These are phyloP conservation scores for Drosophila tsacasi DNA, from an alignment of 1,140 invertebrate genomes.

Conservation along the genomic window DNA sequence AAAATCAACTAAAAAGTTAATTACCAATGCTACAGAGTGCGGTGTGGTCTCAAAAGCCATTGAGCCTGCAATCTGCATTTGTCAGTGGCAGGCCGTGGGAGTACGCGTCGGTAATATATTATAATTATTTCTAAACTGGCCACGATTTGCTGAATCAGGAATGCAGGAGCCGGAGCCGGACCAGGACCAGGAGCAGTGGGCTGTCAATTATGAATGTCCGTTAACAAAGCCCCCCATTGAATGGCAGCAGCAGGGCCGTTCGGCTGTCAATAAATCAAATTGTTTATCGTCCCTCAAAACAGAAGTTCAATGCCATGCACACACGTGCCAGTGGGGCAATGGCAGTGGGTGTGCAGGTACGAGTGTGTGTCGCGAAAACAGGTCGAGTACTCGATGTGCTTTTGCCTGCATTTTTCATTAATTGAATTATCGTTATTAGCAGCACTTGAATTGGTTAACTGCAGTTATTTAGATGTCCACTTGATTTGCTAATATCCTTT, in stretches of 20 bases:
- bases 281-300: constrained; percentile 60
- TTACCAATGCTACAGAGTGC: constrained; percentile 36
- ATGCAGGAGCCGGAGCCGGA: not conserved
- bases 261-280: constrained; percentile 66
- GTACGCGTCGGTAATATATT: constrained; percentile 38
- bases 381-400: constrained; percentile 12
- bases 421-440: constrained; percentile 57
- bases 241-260: constrained; percentile 48
- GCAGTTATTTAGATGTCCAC: constrained; percentile 2
- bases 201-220: constrained; percentile 53
- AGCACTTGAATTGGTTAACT: constrained; percentile 58
- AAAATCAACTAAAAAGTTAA: constrained; percentile 58
- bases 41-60: constrained; percentile 1
- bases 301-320: constrained; percentile 66
- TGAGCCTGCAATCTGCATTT: constrained; percentile 33
- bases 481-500: not conserved
- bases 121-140: constrained; percentile 56
- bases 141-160: constrained; percentile 37
- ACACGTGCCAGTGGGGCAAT: constrained; percentile 12
- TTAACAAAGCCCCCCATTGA: constrained; percentile 47
- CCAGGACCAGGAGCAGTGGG: not conserved
- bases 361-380: constrained; percentile 53
- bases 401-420: constrained; percentile 60
- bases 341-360: not conserved
- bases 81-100: constrained; percentile 18